Conservation (phyloP, 2,113 vertebrate genomes). For the Progne subis region DNA sequence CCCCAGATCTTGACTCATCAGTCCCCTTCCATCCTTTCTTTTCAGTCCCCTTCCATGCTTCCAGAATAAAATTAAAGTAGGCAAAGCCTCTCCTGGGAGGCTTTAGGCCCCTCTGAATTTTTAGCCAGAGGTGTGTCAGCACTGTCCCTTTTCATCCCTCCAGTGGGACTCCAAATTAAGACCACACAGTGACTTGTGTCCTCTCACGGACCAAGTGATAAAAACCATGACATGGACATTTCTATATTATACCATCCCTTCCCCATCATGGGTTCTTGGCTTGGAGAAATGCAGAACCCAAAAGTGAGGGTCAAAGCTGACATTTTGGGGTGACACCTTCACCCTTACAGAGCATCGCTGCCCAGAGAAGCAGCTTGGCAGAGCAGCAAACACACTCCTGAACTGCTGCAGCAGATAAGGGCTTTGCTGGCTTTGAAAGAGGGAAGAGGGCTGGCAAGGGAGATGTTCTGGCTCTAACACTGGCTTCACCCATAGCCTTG, state of each 20-base stretch:
- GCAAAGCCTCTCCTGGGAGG: background rate
- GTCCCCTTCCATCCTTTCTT: background rate
- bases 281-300: background rate
- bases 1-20: background rate
- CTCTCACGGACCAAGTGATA: background rate
- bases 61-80: background rate
- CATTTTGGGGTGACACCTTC: background rate
- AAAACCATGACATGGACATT: accelerated
- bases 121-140: background rate
- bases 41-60: background rate
- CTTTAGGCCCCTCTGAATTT: background rate
- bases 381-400: background rate
- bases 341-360: accelerated
- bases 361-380: background rate
- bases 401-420: background rate
- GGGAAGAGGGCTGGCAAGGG: background rate
- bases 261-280: background rate
- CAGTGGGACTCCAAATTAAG: background rate
- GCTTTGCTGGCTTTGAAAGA: background rate
- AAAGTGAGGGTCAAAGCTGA: background rate
- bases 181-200: too few relatives aligned
- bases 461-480: background rate
- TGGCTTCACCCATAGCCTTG: background rate
- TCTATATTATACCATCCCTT: background rate
- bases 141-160: background rate